These are phyloP conservation scores for Halocynthia aurantium DNA, from an alignment of 23 tunicate genomes.

Conservation along the genomic window DNA sequence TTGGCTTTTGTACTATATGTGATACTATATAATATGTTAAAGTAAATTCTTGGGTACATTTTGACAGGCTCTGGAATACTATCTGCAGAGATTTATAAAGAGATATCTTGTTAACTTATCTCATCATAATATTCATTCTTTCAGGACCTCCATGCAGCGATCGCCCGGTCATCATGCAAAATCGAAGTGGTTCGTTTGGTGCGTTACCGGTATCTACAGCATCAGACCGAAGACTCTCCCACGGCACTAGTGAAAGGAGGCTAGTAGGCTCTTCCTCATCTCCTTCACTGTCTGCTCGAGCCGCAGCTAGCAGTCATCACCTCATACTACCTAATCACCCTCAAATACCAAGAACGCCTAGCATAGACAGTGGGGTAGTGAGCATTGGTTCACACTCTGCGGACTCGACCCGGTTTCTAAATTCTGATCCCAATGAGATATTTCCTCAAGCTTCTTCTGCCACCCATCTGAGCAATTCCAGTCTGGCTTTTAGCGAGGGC, in stretches of 20 bases:
- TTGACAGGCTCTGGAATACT: not conserved
- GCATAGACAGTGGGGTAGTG: constrained; percentile 73
- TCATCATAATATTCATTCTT: not conserved
- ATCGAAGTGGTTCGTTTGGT: constrained; percentile 56
- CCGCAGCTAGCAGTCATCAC: constrained; percentile 7
- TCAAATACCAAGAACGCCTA: constrained; percentile 68
- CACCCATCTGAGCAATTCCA: not conserved
- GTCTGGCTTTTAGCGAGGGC: not conserved
- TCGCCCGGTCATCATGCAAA: constrained; percentile 52
- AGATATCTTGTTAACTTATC: not conserved
- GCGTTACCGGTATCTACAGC: constrained; percentile 10
- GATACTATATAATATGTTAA: not conserved
- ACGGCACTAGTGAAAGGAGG: not conserved
- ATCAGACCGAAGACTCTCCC: not conserved
- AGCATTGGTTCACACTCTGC: constrained; percentile 55
- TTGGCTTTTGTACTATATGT: not conserved
- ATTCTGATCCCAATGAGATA: constrained; percentile 7
- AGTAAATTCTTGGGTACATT: no score
- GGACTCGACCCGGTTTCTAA: constrained; percentile 44
- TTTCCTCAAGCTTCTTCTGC: not conserved
- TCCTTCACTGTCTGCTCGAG: constrained; percentile 10
- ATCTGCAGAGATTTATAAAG: not conserved
- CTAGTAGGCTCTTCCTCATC: constrained; percentile 12
- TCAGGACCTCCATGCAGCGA: constrained; percentile 17
- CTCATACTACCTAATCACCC: constrained; percentile 80